Percentiles rank a stretch among this genome's conserved stretches.
phyloP scores from a whole-genome alignment of 2,113 vertebrate species.

The Kryptolebias marmoratus region DNA sequence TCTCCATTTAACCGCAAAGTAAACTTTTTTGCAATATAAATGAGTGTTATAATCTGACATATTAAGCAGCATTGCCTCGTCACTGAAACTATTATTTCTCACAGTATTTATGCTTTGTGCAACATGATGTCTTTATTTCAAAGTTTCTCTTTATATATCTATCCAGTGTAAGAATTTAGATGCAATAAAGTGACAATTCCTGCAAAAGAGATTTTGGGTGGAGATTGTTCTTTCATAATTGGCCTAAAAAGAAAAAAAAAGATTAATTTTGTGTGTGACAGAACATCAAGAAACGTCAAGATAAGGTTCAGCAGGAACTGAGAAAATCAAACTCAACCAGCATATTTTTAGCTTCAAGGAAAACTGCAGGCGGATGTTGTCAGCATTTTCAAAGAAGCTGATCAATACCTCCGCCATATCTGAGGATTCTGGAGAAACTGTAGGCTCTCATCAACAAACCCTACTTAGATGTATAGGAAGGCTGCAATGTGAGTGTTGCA shows the following conservation, averaged over 20 bases:
- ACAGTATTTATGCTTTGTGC: too few relatives aligned
- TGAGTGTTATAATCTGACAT: slow-evolving; percentile 8
- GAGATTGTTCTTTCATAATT: slow-evolving; percentile 18
- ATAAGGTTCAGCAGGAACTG: slow-evolving; percentile 12
- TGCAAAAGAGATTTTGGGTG: slow-evolving; percentile 9
- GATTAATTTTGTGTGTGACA: not conserved
- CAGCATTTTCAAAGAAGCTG: slow-evolving; percentile 23
- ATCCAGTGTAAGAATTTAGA: slow-evolving; percentile 1
- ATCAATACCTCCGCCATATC: slow-evolving; percentile 21
- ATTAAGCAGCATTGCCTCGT: not conserved
- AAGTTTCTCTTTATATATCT: not conserved
- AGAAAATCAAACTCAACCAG: slow-evolving; percentile 9
- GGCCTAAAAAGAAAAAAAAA: slow-evolving; percentile 29
- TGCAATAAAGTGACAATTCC: slow-evolving; percentile 36
- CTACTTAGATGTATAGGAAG: slow-evolving; percentile 10
- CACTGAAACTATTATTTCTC: not conserved
- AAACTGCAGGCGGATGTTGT: slow-evolving; percentile 13
- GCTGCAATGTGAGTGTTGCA: not conserved
- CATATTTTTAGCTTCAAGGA: slow-evolving; percentile 48
- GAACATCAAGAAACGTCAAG: not conserved
- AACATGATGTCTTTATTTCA: not conserved
- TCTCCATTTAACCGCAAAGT: slow-evolving; percentile 10
- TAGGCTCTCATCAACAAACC: not conserved
- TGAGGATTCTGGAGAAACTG: slow-evolving; percentile 1
- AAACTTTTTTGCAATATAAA: not conserved